A percentile compares a stretch with the other conserved stretches of the same genome.
Evolutionary conservation across 2,888 invertebrate species (phyloP).

Genomic region (Tolmerus cingulatus): DNA sequence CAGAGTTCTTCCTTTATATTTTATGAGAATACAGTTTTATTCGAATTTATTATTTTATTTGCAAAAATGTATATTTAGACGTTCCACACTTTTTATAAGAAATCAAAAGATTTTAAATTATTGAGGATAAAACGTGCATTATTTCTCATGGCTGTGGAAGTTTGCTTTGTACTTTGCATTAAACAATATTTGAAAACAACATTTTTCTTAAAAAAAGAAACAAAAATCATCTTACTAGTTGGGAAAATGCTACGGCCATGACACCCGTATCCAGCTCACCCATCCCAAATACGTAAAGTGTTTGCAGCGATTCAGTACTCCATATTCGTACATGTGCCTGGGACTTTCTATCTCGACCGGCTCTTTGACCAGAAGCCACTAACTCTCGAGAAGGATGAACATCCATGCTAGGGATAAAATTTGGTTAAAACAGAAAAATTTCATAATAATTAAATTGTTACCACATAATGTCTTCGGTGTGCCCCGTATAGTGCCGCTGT

Average conservation of each 20-base stretch:
- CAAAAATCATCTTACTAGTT: slow-evolving; percentile 74
- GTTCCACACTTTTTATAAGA: too few relatives aligned
- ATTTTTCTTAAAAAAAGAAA: background rate
- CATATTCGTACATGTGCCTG: slow-evolving; percentile 92
- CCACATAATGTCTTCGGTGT: slow-evolving; percentile 94
- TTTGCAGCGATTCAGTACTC: slow-evolving; percentile 89
- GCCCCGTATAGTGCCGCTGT: slow-evolving; percentile 89
- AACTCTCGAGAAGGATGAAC: slow-evolving; percentile 87
- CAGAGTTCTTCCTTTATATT: too few relatives aligned
- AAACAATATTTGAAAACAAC: too few relatives aligned
- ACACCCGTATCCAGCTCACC: slow-evolving; percentile 89
- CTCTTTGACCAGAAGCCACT: slow-evolving; percentile 89
- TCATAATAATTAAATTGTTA: slow-evolving; percentile 59
- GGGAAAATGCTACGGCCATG: slow-evolving; percentile 87
- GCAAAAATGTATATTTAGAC: too few relatives aligned
- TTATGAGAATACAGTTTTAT: too few relatives aligned
- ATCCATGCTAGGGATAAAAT: slow-evolving; percentile 72
- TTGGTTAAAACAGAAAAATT: background rate
- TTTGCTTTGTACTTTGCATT: too few relatives aligned
- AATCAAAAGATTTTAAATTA: too few relatives aligned
- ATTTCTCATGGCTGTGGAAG: too few relatives aligned
- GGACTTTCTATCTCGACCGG: slow-evolving; percentile 82
- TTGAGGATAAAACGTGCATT: too few relatives aligned
- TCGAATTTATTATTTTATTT: too few relatives aligned
- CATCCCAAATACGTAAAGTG: slow-evolving; percentile 89